phyloP scores from a whole-genome alignment of 1,140 invertebrate genomes.

The Armadillidium nasatum region DNA sequence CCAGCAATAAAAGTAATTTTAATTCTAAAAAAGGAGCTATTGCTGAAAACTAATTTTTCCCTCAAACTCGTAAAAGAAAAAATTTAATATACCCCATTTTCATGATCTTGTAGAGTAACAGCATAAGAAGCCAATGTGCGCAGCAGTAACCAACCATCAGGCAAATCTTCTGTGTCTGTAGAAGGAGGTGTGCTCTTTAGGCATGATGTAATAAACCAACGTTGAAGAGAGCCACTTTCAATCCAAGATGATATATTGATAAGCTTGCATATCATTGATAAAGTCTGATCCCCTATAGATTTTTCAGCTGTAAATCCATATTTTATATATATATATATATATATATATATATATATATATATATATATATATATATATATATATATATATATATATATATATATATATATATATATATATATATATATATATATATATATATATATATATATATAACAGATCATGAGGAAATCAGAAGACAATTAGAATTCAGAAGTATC shows the following conservation, averaged over 20 bases:
- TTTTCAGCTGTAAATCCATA: slow-evolving; percentile 12
- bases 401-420: slow-evolving; percentile 23
- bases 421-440: too few relatives aligned
- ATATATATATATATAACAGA: too few relatives aligned
- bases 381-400: too few relatives aligned
- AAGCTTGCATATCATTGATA: slow-evolving; percentile 22
- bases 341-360: too few relatives aligned
- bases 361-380: too few relatives aligned
- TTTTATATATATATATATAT: not conserved
- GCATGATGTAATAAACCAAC: slow-evolving; percentile 32
- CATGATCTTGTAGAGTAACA: slow-evolving; percentile 33
- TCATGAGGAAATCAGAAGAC: too few relatives aligned
- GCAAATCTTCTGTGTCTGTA: slow-evolving; percentile 27
- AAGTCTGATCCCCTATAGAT: not conserved
- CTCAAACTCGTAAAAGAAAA: not conserved
- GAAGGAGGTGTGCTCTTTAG: slow-evolving; percentile 49
- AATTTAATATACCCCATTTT: slow-evolving; percentile 28
- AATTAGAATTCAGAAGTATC: too few relatives aligned
- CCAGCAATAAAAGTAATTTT: too few relatives aligned
- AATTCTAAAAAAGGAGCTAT: too few relatives aligned
- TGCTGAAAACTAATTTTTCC: too few relatives aligned
- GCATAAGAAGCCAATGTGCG: slow-evolving; percentile 37
- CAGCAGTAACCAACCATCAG: slow-evolving; percentile 35
- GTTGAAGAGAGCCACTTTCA: slow-evolving; percentile 25
- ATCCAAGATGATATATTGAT: slow-evolving; percentile 24